Percentiles rank a stretch among this genome's conserved stretches.
Conservation (phyloP, 2,113 vertebrate species). For the Gobiocypris rarus region DNA sequence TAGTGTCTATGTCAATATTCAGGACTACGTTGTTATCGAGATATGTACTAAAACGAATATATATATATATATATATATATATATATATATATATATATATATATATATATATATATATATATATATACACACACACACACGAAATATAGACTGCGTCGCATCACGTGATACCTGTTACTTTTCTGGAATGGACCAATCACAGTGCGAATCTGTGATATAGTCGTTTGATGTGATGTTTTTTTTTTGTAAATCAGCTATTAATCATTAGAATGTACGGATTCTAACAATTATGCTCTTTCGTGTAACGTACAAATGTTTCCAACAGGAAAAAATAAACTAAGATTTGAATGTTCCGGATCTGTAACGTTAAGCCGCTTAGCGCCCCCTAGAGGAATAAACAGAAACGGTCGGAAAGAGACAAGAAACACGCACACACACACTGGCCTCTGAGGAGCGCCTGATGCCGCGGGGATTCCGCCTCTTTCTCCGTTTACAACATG, state of each 20-base stretch:
- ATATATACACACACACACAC: no score
- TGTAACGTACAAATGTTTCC: neutral
- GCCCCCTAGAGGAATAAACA: neutral
- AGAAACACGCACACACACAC: neutral
- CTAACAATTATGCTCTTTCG: neutral
- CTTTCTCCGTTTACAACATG: conserved; percentile 69
- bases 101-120: no score
- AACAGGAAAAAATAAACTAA: neutral
- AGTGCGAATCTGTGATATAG: neutral
- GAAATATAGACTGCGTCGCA: no score
- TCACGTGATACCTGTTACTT: neutral
- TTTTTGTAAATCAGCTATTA: neutral
- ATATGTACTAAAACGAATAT: neutral
- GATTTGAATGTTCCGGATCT: neutral
- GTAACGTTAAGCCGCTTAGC: neutral
- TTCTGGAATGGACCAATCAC: neutral
- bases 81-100: no score
- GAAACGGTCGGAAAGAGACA: neutral
- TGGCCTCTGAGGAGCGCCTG: no score
- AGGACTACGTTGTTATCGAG: neutral
- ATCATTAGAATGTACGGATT: neutral
- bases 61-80: no score
- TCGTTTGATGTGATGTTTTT: neutral
- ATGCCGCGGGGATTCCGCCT: conserved; percentile 23
- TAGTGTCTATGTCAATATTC: neutral